Base-by-base conservation (phyloP, 2,113 vertebrate genomes). In the Ammospiza caudacuta region DNA sequence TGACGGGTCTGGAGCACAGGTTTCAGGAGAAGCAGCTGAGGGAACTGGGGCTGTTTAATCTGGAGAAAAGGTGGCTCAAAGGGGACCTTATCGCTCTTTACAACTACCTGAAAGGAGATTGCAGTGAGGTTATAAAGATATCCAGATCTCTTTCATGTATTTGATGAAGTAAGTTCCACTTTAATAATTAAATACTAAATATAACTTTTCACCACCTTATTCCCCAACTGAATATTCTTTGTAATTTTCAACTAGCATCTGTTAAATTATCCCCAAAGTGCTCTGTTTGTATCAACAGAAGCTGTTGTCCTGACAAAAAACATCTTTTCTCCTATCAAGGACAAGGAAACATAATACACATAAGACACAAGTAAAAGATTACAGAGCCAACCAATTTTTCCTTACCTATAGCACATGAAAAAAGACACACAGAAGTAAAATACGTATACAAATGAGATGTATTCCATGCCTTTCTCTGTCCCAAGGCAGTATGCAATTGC, bases 171-270 rank as follows among this genome's bases (percentile, higher is more conserved):
- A 61, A 73, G 10, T 46, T 69, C 9, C 28, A 29, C 74, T 78
- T 73, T 69, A 82, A 78, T 93, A 89, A 74, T 73, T 47, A 89
- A 91, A 21, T 37, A 86, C 64, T 55, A 82, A 85, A 73, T 11
- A 35, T 33, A 63, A 69, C 41, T 74, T 89, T 85, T 51, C 35
- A 83, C 6, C 27, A 82, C 28, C 14, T 82, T 61, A 41, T 82
- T 78, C 14, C 46, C 14, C 21, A 33, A 25, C 18, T 59, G 77
- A 87, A 63, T 80, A 63, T 17, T 76, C 31, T 52, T 43, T 72
- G 15, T 44, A 0, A 58, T 87, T 94, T 87, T 92, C 33, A 80
- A 39, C n/a, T 39, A 72, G 63, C 15, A 49, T 67, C 54, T 80
- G n/a, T 44, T 76, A 90, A 83, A 83, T 80, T 73, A 49, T 68